Base-by-base conservation (phyloP, 2,797 vertebrate species). In the Peromyscus attwateri region DNA sequence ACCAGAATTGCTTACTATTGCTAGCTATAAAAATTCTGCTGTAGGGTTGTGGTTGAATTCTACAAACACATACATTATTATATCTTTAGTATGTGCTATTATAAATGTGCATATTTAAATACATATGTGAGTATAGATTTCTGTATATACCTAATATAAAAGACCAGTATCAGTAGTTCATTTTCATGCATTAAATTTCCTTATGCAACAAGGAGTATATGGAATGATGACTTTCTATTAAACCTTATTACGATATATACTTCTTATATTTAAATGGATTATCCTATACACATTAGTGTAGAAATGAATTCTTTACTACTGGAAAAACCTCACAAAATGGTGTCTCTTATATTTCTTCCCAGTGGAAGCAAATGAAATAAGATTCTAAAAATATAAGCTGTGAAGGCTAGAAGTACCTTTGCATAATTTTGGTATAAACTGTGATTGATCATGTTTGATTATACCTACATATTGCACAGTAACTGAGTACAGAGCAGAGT, bases 21-120 rank as follows among this genome's bases (percentile, higher is more conserved):
- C 34, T 90, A 75, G 37, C 23, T 88, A 43, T 82, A 68, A 90
- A 92, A 97, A 90, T 57, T 89, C 43, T 94, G 81, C 81, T 29
- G 55, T 0, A 60, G 25, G 66, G 3, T n/a, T n/a, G 76, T 23
- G 5, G 16, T 73, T 88, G 79, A 79, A 85, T 76, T 94, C 62
- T 83, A 79, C 64, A 92, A 85, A 79, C 37, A 82, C 0, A 64
- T n/a, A 75, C 57, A 64, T 25, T 92, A 43, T 70, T 90, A 52
- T 71, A 0, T 57, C n/a, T 40, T 71, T 71, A 71, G 34, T 46
- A 66, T 29, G 5, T 68, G 57, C 25, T 77, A 70, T 6, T 6
- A 90, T 34, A 75, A 75, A 84, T 84, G 73, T 17, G 19, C 34
- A 52, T 60, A 79, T 46, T 89, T 89, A 88, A 80, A 60, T 62